Base-by-base conservation (phyloP, 1,140 invertebrate genomes). In the Philotrypesis tridentata region DNA sequence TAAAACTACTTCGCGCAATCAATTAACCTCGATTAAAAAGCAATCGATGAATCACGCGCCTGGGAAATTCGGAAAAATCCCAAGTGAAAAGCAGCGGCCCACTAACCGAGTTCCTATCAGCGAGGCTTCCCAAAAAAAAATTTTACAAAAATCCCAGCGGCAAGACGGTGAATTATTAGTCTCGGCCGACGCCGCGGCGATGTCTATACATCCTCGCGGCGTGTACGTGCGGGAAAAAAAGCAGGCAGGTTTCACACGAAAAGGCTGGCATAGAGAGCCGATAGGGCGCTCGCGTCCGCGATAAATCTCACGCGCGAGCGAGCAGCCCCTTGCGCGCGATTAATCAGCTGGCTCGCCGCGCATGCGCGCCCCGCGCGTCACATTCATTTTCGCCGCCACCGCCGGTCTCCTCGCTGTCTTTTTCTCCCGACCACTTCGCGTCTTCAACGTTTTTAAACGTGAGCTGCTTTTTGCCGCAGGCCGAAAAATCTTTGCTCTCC, bases 91-190 rank as follows among this genome's bases (percentile, higher is more conserved):
- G 17, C 48, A 6, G 17, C 48, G 48, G 48, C 14, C 48, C 21
- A 17, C 17, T 55, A 55, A 55, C 48, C 48, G 48, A 55, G 48
- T 55, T 17, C 21, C n/a, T n/a, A n/a, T n/a, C 21, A n/a, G 17
- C 48, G 9, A 55, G 31, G 3, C 40, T 7, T 31, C 29, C 55
- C 27, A 33, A 60, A 65, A 55, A 65, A 55, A 60, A 40, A 80
- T 73, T 63, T 31, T n/a, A 55, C 71, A 80, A 80, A 73, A 73
- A 73, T 80, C 68, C 67, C 1, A n/a, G 0, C 12, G 23, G 17
- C 37, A 68, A 68, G n/a, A 48, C 67, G 21, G 37, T 74, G 79
- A 80, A 80, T 80, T 80, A 80, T 80, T 74, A 33, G 55, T 27
- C 14, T n/a, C 27, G 29, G n/a, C n/a, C n/a, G n/a, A n/a, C n/a